Conservation (phyloP, 2,888 invertebrate species). For the Amblyjoppa proteus region DNA sequence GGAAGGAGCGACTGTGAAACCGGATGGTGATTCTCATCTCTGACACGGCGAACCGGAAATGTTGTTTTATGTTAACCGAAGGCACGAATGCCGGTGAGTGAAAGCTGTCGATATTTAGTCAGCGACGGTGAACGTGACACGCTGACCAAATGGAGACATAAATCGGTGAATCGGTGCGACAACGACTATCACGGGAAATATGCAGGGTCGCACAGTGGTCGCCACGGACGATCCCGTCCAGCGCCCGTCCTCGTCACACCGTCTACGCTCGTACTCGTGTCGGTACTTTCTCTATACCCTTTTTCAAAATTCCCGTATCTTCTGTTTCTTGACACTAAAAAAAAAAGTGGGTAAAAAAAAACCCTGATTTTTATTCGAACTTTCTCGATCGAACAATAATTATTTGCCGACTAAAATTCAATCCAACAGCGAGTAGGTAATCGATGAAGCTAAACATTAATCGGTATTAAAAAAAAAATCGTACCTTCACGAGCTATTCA, state of each 20-base stretch:
- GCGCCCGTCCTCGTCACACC: not conserved
- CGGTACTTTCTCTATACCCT: not conserved
- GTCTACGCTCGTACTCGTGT: not conserved
- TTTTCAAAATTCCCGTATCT: not conserved
- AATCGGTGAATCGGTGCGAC: conserved; percentile 60
- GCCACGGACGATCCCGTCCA: not conserved
- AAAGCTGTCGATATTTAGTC: conserved; percentile 73
- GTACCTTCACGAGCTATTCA: no score
- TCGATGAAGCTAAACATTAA: no score
- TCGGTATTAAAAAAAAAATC: no score
- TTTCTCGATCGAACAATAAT: not conserved
- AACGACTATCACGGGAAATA: conserved; percentile 11
- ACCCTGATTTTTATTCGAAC: not conserved
- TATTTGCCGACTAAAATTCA: not conserved
- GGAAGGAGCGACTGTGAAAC: not conserved
- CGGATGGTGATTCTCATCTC: not conserved
- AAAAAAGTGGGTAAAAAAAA: not conserved
- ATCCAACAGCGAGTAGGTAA: not conserved
- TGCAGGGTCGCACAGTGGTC: not conserved
- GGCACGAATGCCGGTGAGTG: conserved; percentile 71
- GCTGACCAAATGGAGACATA: conserved; percentile 79
- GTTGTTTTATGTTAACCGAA: conserved; percentile 72
- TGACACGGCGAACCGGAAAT: conserved; percentile 61
- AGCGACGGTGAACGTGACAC: conserved; percentile 79
- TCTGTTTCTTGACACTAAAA: not conserved